Conservation (phyloP, 2,888 invertebrate genomes). For the Lasioglossum leucozonium region DNA sequence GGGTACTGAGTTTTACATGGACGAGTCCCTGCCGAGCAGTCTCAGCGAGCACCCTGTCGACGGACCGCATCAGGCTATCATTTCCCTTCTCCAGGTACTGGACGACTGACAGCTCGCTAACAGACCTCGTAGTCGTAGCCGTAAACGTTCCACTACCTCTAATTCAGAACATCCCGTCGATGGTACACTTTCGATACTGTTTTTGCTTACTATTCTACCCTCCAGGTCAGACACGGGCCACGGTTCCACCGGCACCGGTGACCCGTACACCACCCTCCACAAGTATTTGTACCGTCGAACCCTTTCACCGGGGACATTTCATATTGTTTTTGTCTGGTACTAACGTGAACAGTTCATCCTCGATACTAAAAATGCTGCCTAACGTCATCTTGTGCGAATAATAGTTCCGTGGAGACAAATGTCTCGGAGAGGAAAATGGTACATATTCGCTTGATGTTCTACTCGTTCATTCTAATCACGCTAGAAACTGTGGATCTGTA, state of each 20-base stretch:
- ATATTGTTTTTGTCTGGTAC: neutral
- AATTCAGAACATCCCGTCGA: neutral
- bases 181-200: conserved; percentile 6
- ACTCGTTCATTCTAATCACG: neutral
- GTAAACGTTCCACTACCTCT: conserved; percentile 77
- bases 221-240: neutral
- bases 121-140: conserved; percentile 78
- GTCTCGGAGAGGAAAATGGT: neutral
- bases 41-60: conserved; percentile 89
- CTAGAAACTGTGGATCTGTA: no score
- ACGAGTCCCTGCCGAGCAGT: conserved; percentile 94
- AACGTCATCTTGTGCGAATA: neutral
- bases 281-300: conserved; percentile 19
- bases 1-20: conserved; percentile 94
- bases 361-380: neutral
- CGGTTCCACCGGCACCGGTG: neutral
- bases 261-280: conserved; percentile 1
- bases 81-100: conserved; percentile 84
- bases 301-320: neutral
- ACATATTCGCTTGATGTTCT: neutral
- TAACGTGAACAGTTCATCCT: neutral
- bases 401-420: neutral
- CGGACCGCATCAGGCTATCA: conserved; percentile 83
- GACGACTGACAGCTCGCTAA: conserved; percentile 80
- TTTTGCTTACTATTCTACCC: conserved; percentile 12